Conservation (phyloP, 1,140 invertebrate species). For the Anoplolepis gracilipes region DNA sequence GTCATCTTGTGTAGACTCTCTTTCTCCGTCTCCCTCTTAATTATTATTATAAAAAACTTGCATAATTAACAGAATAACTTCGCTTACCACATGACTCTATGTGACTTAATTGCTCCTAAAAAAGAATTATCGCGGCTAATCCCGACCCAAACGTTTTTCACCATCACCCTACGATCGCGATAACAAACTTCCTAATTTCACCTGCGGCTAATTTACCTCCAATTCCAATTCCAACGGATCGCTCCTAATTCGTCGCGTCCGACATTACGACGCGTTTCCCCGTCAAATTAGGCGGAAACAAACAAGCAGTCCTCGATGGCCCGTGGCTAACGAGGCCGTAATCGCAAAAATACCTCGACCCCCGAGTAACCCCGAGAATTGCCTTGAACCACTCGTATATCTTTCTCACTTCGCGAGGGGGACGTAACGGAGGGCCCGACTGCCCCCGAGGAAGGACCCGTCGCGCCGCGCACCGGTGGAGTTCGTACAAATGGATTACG, state of each 20-base stretch:
- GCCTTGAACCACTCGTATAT: conserved; percentile 38
- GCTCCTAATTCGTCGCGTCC: conserved; percentile 26
- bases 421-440: conserved; percentile 47
- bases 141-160: conserved; percentile 8
- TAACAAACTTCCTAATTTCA: conserved; percentile 32
- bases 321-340: conserved; percentile 77
- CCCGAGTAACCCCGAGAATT: conserved; percentile 49
- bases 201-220: conserved; percentile 35
- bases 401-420: not conserved
- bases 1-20: not conserved
- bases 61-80: conserved; percentile 41
- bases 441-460: conserved; percentile 46
- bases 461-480: conserved; percentile 51
- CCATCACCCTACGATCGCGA: conserved; percentile 29
- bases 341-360: conserved; percentile 75
- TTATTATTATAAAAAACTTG: conserved; percentile 30
- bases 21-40: no score
- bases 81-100: conserved; percentile 1
- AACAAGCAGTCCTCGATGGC: conserved; percentile 69
- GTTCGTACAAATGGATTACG: conserved; percentile 78
- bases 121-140: conserved; percentile 23
- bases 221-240: conserved; percentile 16
- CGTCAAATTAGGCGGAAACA: conserved; percentile 72
- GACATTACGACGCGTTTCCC: conserved; percentile 51
- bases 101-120: not conserved